A percentile compares a stretch with the other conserved stretches of the same genome.
phyloP scores from a whole-genome alignment of 2,113 vertebrate genomes.

The Elephas maximus region DNA sequence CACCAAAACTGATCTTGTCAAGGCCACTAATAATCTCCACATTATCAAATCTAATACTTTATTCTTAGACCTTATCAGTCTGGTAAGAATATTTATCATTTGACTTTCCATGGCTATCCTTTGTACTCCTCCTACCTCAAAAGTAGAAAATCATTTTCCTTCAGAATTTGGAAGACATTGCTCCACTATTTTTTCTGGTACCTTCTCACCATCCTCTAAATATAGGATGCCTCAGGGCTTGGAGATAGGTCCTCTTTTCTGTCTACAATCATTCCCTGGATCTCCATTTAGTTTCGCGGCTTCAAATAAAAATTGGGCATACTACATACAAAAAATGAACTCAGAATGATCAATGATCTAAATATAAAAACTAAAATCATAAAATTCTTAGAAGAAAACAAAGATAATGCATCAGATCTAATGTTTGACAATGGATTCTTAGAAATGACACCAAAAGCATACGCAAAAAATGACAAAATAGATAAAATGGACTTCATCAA shows the following conservation, averaged over 20 bases:
- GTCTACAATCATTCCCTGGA: neutral
- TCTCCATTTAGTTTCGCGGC: neutral
- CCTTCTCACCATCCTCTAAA: neutral
- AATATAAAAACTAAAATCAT: no score
- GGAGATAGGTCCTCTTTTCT: neutral
- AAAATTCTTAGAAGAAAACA: no score
- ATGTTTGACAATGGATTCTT: no score
- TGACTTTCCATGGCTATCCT: neutral
- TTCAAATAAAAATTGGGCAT: constrained; percentile 14
- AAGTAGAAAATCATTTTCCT: neutral
- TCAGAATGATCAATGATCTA: no score
- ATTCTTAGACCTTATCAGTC: neutral
- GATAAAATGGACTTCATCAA: no score
- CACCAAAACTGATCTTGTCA: constrained; percentile 37
- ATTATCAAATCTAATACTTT: constrained; percentile 6
- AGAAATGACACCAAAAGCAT: no score
- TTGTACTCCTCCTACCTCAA: constrained; percentile 7
- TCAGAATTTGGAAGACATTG: neutral
- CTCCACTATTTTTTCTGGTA: neutral
- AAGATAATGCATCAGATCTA: no score
- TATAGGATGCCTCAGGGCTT: neutral
- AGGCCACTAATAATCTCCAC: constrained; percentile 1
- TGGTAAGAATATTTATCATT: constrained; percentile 1
- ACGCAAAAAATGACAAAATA: no score
- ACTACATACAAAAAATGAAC: no score